Percentiles rank a stretch among this genome's conserved stretches.
These are phyloP conservation scores for Nomada fucata DNA, from an alignment of 2,888 invertebrate species.

Conservation along the genomic window DNA sequence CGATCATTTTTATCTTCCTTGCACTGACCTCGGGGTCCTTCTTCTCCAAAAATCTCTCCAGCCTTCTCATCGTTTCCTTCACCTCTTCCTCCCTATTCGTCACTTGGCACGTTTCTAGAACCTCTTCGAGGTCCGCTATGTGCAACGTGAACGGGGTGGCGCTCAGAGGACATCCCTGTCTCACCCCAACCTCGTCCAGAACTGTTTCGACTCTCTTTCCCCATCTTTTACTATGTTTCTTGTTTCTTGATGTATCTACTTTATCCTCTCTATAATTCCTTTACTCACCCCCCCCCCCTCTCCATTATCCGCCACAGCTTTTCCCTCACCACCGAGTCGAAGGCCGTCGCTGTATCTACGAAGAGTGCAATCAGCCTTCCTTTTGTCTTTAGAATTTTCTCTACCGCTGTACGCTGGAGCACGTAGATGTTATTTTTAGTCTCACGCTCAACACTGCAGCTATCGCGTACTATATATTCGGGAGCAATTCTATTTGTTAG, in stretches of 20 bases:
- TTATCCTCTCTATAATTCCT: constrained; percentile 38
- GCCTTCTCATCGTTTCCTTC: not conserved
- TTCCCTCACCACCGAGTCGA: too few species aligned
- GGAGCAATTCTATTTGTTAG: too few species aligned
- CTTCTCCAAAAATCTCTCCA: not conserved
- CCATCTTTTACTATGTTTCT: constrained; percentile 47
- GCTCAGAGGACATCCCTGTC: constrained; percentile 78
- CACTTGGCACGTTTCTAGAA: not conserved
- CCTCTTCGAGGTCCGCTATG: not conserved
- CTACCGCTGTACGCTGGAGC: too few species aligned
- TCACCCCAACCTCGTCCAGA: constrained; percentile 74
- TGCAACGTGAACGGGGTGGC: constrained; percentile 74
- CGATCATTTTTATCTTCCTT: not conserved
- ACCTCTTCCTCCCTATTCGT: not conserved
- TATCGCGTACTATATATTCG: too few species aligned
- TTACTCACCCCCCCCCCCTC: too few species aligned
- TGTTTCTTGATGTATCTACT: constrained; percentile 53
- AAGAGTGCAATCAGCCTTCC: too few species aligned
- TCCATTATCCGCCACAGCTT: too few species aligned
- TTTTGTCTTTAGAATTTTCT: too few species aligned
- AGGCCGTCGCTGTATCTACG: too few species aligned
- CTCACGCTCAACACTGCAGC: too few species aligned
- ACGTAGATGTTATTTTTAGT: too few species aligned
- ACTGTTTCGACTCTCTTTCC: constrained; percentile 46
- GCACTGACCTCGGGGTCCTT: too few species aligned